Conservation (phyloP, 2,113 vertebrate genomes). For the Dromaius novaehollandiae region DNA sequence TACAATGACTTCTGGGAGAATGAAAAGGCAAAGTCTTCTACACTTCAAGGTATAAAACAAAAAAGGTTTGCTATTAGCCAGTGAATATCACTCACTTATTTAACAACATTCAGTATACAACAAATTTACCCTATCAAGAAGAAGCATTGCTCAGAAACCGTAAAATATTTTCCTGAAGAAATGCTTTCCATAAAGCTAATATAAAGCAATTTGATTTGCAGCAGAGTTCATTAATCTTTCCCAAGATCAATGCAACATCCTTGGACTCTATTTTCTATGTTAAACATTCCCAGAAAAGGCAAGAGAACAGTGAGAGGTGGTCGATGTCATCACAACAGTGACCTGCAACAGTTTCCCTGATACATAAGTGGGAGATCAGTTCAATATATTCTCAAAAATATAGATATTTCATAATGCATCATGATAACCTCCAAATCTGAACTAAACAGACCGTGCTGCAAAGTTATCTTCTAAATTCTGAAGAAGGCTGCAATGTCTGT, state of each 20-base stretch:
- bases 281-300: not conserved
- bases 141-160: not conserved
- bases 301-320: not conserved
- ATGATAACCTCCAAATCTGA: not conserved
- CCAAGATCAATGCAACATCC: not conserved
- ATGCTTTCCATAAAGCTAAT: not conserved
- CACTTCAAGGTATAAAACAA: not conserved
- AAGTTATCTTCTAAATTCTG: not conserved
- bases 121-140: not conserved
- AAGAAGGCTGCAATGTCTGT: not conserved
- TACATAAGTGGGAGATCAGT: not conserved
- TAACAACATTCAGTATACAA: not conserved
- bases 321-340: not conserved
- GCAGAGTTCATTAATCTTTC: not conserved
- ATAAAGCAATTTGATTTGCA: not conserved
- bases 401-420: not conserved
- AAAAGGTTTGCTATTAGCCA: not conserved
- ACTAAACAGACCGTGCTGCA: not conserved
- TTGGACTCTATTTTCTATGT: not conserved
- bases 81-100: not conserved
- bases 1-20: not conserved
- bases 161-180: not conserved
- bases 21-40: not conserved
- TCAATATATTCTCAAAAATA: not conserved
- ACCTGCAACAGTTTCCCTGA: not conserved